phyloP scores from a whole-genome alignment of 2,888 invertebrate species.

The Drosophila macrospina region DNA sequence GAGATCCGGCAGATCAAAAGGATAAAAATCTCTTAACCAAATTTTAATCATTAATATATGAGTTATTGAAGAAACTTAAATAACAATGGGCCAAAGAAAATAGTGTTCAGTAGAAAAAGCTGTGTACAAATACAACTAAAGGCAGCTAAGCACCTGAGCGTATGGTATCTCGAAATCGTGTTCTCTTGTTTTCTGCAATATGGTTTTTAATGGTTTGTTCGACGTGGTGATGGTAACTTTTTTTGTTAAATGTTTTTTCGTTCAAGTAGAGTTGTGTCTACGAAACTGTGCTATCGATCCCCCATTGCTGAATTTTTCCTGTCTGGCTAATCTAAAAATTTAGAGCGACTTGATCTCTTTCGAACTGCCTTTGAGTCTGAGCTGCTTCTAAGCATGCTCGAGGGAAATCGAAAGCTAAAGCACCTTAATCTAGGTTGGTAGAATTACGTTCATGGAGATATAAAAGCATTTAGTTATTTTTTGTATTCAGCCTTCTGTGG shows the following conservation, averaged over 20 bases:
- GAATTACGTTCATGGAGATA: neutral
- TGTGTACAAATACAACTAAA: too few relatives aligned
- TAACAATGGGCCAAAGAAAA: too few relatives aligned
- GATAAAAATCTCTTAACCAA: too few relatives aligned
- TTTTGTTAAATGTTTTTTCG: neutral
- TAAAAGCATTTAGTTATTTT: neutral
- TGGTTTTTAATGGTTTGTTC: too few relatives aligned
- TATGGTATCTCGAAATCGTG: too few relatives aligned
- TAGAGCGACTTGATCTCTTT: conserved; percentile 92
- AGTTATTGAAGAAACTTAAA: too few relatives aligned
- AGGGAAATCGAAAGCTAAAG: conserved; percentile 89
- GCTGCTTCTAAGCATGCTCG: conserved; percentile 89
- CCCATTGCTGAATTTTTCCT: conserved; percentile 85
- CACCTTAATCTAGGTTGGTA: conserved; percentile 91
- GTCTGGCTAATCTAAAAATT: conserved; percentile 88
- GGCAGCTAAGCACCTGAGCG: too few relatives aligned
- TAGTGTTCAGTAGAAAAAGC: too few relatives aligned
- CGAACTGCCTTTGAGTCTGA: conserved; percentile 90
- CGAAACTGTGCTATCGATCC: conserved; percentile 88
- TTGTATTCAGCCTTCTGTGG: conserved; percentile 89
- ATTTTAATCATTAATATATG: too few relatives aligned
- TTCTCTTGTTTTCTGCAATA: too few relatives aligned
- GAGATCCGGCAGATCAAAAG: too few relatives aligned
- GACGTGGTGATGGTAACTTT: too few relatives aligned
- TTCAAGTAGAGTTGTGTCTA: conserved; percentile 90